Evolutionary conservation across 2,797 vertebrate genomes (phyloP).

Genomic region (Scleropages formosus): DNA sequence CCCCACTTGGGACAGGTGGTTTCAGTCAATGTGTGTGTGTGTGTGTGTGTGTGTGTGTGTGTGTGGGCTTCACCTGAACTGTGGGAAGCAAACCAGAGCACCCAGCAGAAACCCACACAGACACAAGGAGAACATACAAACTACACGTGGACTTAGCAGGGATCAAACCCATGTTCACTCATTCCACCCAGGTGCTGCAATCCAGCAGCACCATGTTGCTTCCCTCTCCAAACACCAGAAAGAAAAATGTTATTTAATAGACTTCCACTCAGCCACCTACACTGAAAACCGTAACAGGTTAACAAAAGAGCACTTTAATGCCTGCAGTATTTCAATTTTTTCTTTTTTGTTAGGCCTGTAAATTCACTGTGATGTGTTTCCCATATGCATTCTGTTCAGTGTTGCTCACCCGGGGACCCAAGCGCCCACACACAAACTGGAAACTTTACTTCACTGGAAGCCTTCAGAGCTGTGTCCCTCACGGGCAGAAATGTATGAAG

Average conservation of each 20-base stretch:
- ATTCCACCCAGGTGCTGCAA: too few relatives aligned
- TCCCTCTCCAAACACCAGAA: background rate
- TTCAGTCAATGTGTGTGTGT: too few relatives aligned
- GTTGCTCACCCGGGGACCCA: background rate
- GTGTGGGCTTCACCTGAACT: too few relatives aligned
- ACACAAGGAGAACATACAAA: too few relatives aligned
- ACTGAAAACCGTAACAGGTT: background rate
- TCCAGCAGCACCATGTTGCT: too few relatives aligned
- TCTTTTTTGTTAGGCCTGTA: background rate
- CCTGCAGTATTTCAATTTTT: background rate
- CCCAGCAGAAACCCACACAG: too few relatives aligned
- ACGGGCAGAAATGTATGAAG: slow-evolving; percentile 4
- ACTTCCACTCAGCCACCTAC: background rate
- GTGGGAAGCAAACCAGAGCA: too few relatives aligned
- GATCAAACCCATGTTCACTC: too few relatives aligned
- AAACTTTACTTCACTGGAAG: background rate
- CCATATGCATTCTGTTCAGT: background rate
- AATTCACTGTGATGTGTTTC: slow-evolving; percentile 13
- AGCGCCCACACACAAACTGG: background rate
- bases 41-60: too few relatives aligned
- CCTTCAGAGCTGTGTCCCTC: background rate
- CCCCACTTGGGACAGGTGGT: too few relatives aligned
- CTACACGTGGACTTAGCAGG: too few relatives aligned
- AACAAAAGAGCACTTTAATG: background rate
- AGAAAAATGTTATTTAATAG: background rate